Evolutionary conservation across 2,113 vertebrate genomes (phyloP).

Genomic region (Odocoileus virginianus): DNA sequence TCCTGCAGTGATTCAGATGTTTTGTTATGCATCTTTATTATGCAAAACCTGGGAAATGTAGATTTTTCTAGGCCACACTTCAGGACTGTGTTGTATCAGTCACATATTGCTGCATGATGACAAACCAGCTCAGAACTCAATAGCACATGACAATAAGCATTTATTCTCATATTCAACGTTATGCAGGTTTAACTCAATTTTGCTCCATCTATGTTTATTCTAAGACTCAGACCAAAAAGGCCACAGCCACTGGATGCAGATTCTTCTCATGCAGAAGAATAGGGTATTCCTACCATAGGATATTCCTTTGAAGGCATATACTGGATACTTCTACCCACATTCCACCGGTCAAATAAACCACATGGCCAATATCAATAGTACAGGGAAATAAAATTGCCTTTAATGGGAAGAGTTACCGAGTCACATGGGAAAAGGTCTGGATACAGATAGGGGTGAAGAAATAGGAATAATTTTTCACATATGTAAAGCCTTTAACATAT

Average conservation of each 20-base stretch:
- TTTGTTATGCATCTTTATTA: not conserved
- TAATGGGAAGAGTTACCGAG: not conserved
- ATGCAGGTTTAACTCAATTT: not conserved
- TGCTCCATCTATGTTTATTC: not conserved
- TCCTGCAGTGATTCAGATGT: not conserved
- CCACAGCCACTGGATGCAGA: not conserved
- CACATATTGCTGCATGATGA: not conserved
- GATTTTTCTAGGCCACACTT: not conserved
- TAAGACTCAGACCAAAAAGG: not conserved
- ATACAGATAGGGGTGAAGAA: not conserved
- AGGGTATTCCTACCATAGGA: not conserved
- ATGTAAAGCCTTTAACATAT: not conserved
- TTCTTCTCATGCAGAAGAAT: not conserved
- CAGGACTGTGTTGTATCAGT: not conserved
- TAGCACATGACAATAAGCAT: not conserved
- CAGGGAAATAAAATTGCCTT: conserved; percentile 3
- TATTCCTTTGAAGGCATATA: not conserved
- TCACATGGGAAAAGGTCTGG: not conserved
- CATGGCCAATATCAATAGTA: not conserved
- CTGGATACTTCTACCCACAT: not conserved
- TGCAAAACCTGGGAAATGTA: not conserved
- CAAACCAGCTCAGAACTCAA: not conserved
- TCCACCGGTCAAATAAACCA: not conserved
- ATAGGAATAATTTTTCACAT: not conserved
- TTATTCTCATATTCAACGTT: not conserved